Evolutionary conservation across 2,888 invertebrate genomes (phyloP).

Genomic region (Linnaemya tessellans): DNA sequence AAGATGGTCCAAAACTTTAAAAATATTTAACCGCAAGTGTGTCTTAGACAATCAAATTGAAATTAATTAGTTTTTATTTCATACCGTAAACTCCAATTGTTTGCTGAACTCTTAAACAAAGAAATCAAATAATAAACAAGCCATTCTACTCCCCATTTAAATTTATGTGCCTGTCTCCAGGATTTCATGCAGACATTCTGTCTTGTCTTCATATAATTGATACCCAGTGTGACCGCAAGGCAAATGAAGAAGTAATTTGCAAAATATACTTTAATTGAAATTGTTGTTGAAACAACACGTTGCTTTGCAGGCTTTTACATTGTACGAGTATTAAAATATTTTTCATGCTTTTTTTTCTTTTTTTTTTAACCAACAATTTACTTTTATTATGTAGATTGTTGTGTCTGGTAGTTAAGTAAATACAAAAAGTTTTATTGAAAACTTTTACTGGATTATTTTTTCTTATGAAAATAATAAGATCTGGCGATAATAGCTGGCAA

Average conservation of each 20-base stretch:
- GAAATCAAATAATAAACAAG: conserved; percentile 27
- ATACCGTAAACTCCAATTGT: not conserved
- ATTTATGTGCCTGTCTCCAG: not conserved
- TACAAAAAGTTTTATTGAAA: conserved; percentile 46
- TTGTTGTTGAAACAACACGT: conserved; percentile 63
- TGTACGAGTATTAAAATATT: conserved; percentile 17
- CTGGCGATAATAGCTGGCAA: conserved; percentile 49
- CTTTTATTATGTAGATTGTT: conserved; percentile 50
- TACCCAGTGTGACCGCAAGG: conserved; percentile 58
- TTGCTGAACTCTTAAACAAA: conserved; percentile 23
- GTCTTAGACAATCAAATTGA: conserved; percentile 3
- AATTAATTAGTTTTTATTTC: conserved; percentile 31
- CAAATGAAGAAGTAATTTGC: conserved; percentile 58
- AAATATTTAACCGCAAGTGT: conserved; percentile 5
- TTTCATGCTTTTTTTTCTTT: conserved; percentile 16
- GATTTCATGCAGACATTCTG: conserved; percentile 33
- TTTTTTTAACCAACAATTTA: conserved; percentile 13
- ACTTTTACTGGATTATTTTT: conserved; percentile 28
- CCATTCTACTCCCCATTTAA: not conserved
- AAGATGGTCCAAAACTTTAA: not conserved
- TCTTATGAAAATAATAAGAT: conserved; percentile 44
- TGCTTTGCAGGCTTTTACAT: conserved; percentile 44
- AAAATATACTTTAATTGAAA: conserved; percentile 66
- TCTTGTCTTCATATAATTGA: conserved; percentile 56
- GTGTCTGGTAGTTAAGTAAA: conserved; percentile 58